Base-by-base conservation (phyloP, 2,113 vertebrate genomes). In the Tyrannus savana region DNA sequence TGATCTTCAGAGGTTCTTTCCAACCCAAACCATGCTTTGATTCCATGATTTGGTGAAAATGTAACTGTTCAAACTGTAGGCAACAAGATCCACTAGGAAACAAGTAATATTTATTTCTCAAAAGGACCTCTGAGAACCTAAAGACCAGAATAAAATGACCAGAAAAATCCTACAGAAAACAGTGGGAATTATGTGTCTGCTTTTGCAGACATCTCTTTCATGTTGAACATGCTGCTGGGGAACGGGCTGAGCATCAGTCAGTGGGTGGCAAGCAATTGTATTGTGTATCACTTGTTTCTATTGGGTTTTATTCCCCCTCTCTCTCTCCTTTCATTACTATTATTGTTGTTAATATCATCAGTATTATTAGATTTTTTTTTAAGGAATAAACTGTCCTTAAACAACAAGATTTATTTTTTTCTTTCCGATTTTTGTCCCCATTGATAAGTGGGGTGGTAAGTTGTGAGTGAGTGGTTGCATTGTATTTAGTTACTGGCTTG, bases 371-470 rank as follows among this genome's bases (percentile, higher is more conserved):
- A 46, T 53, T 53, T 69, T 62, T 23, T 41, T 63, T 41, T 10
- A 87, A 55, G 5, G 25, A 72, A 30, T 55, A 63, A 47, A 41
- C 46, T 55, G 12, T 41, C 21, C 28, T 41, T 41, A 47, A 55
- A 4, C 0, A 0, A 25, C 16, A 56, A 63, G 28, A 28, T 24
- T 52, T 59, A 86, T 14, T 28, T 53, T 62, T 62, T 63, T 63
- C n/a, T 47, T 47, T 72, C 35, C 10, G 2, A 56, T 63, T 31
- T 79, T 55, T 16, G 5, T 71, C 16, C n/a, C 19, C 24, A 72
- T 8, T 35, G 56, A 0, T 7, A 16, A 7, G 1, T 41, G 15
- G 41, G 10, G 19, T 35, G 7, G 5, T 80, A 25, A 19, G 56
- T 41, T 78, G 19, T 41, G 49, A 69, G 23, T 33, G 55, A 87